Evolutionary conservation across 2,797 vertebrate genomes (phyloP).

Genomic region (Zalophus californianus): DNA sequence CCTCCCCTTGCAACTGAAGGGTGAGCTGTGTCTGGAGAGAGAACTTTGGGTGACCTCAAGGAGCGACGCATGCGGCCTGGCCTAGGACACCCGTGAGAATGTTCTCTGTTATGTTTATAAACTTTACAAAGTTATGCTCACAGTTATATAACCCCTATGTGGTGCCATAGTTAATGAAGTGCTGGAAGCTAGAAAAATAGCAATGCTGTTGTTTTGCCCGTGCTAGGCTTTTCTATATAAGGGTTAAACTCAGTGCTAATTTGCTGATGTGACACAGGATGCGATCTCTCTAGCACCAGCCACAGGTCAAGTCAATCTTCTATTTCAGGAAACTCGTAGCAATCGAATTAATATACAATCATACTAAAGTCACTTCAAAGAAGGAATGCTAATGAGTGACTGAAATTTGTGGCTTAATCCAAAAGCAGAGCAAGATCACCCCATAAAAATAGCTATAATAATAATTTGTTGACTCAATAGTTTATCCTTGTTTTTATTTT

Average conservation of each 20-base stretch:
- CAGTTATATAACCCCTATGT: constrained; percentile 86
- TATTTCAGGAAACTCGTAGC: constrained; percentile 85
- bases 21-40: constrained; percentile 69
- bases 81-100: constrained; percentile 86
- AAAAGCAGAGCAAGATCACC: constrained; percentile 54
- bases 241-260: constrained; percentile 86
- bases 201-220: constrained; percentile 85
- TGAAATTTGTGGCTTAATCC: constrained; percentile 60
- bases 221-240: constrained; percentile 84
- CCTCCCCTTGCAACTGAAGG: constrained; percentile 62
- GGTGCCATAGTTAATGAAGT: constrained; percentile 87
- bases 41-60: constrained; percentile 86
- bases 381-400: constrained; percentile 74
- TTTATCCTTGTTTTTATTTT: constrained; percentile 71
- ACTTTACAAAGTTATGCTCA: constrained; percentile 85
- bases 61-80: constrained; percentile 71
- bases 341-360: constrained; percentile 85
- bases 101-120: constrained; percentile 87
- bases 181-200: constrained; percentile 88
- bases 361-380: constrained; percentile 86
- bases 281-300: constrained; percentile 81
- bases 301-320: constrained; percentile 85
- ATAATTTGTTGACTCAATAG: constrained; percentile 67
- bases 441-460: constrained; percentile 62
- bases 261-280: constrained; percentile 83